Base-by-base conservation (phyloP, 2,113 vertebrate genomes). In the Aspiorhynchus laticeps region DNA sequence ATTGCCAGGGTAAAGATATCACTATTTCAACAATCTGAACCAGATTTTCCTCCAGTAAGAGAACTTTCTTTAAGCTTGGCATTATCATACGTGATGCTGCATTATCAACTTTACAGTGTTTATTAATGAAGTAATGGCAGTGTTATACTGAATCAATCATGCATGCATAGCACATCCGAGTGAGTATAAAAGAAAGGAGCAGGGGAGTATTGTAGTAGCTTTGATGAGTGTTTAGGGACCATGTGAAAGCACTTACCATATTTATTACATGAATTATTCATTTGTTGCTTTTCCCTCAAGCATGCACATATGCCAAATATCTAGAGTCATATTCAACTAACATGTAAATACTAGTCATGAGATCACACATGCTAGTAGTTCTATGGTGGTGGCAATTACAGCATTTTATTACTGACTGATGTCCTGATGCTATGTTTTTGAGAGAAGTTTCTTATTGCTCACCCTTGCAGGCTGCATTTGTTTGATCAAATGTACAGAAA, bases 241-340 rank as follows among this genome's bases (percentile, higher is more conserved):
- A 93, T 92, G 91, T 89, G 83, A 90, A 87, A 90, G 89, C 93
- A 92, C 91, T 93, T 93, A 92, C 86, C 83, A 85, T 93, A 88
- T 94, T 93, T 92, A 92, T 83, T 53, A 38, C 83, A 94, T 94
- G 31, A 94, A 93, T 92, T 91, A 94, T 94, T 92, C 53, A 94
- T 81, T 43, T 86, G 41, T 88, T 87, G 87, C 90, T 91, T 91
- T 90, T 87, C 86, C 28, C 56, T 33, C 81, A 85, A 79, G 83
- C 56, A 78, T 87, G 87, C 87, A 87, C 87, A 91, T 88, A 86
- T 63, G 78, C 33, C 53, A 61, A 5, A 61, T 59, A 61, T 33
- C 56, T 61, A 61, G 15, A 78, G 26, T 31, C 76, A 79, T 56
- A 33, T 19, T 53, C 46, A 79, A 26, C 43, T 79, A 36, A 41